phyloP scores from a whole-genome alignment of 37 sponge, comb jelly and placozoan genomes.

The Haliclona indistincta region DNA sequence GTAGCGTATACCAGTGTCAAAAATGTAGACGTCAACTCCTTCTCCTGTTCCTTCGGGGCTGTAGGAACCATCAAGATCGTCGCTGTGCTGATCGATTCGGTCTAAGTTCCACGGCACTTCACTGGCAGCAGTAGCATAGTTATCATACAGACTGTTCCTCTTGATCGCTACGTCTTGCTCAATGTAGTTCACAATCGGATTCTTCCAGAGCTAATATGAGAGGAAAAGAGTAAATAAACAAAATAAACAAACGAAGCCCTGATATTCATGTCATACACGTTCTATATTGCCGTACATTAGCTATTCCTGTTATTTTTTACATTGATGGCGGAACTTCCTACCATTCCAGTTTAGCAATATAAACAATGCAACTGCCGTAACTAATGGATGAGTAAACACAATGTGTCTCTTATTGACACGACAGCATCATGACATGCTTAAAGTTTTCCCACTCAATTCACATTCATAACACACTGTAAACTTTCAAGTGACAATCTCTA shows the following conservation, averaged over 20 bases:
- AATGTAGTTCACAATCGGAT: constrained; percentile 52
- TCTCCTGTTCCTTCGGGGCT: constrained; percentile 57
- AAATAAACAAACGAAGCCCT: neutral
- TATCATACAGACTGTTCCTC: neutral
- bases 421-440: no score
- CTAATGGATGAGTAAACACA: no score
- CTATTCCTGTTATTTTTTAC: no score
- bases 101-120: constrained; percentile 75
- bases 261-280: neutral
- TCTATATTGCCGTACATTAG: no score
- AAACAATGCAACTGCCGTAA: no score
- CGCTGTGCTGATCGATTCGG: constrained; percentile 63
- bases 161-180: constrained; percentile 60
- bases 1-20: constrained; percentile 73
- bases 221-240: neutral
- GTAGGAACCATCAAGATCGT: constrained; percentile 37
- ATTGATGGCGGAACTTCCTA: no score
- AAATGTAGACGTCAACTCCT: constrained; percentile 58
- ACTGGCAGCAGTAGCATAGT: neutral
- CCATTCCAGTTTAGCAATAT: no score
- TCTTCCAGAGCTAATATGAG: constrained; percentile 38
- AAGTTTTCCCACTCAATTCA: no score
- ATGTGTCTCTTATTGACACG: no score
- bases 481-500: no score
- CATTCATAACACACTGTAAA: no score